Evolutionary conservation across 2,113 vertebrate genomes (phyloP).

Genomic region (Lethenteron camtschaticum): DNA sequence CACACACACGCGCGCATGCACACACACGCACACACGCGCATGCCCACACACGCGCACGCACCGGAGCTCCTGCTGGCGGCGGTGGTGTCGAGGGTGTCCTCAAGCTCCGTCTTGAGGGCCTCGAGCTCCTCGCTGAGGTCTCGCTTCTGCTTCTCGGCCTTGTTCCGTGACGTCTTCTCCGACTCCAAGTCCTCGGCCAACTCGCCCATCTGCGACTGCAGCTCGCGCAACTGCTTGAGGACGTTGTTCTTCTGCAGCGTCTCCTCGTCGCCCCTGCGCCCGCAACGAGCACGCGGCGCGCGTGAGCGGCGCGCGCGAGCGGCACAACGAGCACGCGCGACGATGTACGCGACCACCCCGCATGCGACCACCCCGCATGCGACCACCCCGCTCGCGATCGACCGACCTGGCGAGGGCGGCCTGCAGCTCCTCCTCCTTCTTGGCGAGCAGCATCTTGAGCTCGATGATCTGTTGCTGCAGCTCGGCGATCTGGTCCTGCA

Average conservation of each 20-base stretch:
- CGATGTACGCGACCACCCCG: neutral
- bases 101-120: conserved; percentile 51
- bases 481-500: conserved; percentile 58
- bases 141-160: conserved; percentile 56
- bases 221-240: conserved; percentile 43
- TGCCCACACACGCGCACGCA: conserved; percentile 12
- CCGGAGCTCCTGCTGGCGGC: conserved; percentile 69
- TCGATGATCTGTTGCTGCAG: conserved; percentile 36
- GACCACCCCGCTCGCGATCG: accelerated
- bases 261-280: conserved; percentile 47
- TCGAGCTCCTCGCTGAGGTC: conserved; percentile 66
- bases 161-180: conserved; percentile 40
- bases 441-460: conserved; percentile 34
- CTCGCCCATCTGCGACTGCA: conserved; percentile 46
- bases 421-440: conserved; percentile 62
- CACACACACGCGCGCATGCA: conserved; percentile 16
- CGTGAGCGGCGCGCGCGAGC: neutral
- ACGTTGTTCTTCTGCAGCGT: conserved; percentile 30
- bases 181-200: conserved; percentile 60
- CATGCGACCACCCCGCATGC: accelerated
- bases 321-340: accelerated
- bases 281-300: neutral
- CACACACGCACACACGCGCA: no score
- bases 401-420: conserved; percentile 37
- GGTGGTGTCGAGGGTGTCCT: conserved; percentile 64